These are phyloP conservation scores for Natrix natrix DNA, from an alignment of 2,797 vertebrate genomes.

Conservation along the genomic window DNA sequence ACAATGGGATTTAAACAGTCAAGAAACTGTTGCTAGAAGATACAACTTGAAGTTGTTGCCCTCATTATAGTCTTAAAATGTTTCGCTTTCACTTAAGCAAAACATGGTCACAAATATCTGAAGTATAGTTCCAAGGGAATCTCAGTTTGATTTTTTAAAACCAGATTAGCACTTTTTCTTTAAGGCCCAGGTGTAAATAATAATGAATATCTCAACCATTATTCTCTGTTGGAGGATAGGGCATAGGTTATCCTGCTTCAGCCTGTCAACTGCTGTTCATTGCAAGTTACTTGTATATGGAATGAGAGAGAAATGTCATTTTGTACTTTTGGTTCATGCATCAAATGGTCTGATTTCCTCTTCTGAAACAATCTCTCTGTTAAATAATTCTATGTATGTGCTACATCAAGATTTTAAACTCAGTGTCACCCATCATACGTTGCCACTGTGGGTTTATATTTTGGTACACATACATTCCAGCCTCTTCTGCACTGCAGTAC, in stretches of 20 bases:
- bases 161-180: background rate
- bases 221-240: background rate
- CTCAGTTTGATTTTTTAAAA: background rate
- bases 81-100: background rate
- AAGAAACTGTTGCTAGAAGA: background rate
- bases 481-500: conserved; percentile 16
- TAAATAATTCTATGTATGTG: conserved; percentile 19
- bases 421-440: conserved; percentile 18
- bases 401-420: conserved; percentile 6
- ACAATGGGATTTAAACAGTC: background rate
- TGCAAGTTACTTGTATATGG: background rate
- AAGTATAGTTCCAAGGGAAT: background rate
- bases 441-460: conserved; percentile 27
- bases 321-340: background rate
- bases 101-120: background rate
- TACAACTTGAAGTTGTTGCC: background rate
- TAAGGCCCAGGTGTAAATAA: background rate
- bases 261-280: background rate
- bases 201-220: background rate
- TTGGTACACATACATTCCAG: background rate
- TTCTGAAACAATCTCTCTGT: conserved; percentile 6
- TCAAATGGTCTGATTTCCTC: background rate
- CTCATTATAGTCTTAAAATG: background rate
- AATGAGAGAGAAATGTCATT: background rate
- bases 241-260: background rate